Conservation (phyloP, 2,888 invertebrate genomes). For the Caenorhabditis virilis region DNA sequence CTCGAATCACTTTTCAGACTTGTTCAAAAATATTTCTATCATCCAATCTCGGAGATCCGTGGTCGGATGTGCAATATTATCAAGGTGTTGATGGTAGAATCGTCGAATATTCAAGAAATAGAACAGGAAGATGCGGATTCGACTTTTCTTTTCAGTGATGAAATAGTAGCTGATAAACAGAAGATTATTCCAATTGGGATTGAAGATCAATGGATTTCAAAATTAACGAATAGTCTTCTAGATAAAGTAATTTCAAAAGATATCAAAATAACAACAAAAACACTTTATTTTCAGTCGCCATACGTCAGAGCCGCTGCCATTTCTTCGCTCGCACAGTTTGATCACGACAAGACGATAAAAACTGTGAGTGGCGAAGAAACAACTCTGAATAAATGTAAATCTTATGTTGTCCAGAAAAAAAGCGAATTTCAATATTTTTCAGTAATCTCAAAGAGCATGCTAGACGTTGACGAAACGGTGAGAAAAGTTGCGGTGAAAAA, state of each 20-base stretch:
- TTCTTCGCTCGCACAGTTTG: conserved; percentile 10
- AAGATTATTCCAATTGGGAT: conserved; percentile 17
- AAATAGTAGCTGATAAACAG: not conserved
- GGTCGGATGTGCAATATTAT: conserved; percentile 6
- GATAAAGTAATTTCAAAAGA: conserved; percentile 9
- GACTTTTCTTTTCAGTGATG: conserved; percentile 6
- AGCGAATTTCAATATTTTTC: not conserved
- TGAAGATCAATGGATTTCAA: conserved; percentile 16
- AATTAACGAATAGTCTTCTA: conserved; percentile 12
- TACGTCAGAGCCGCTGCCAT: conserved; percentile 12
- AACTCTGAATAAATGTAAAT: conserved; percentile 16
- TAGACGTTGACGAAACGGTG: conserved; percentile 28
- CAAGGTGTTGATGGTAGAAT: conserved; percentile 11
- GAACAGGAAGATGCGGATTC: conserved; percentile 17
- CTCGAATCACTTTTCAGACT: conserved; percentile 14
- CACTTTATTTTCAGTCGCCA: conserved; percentile 7
- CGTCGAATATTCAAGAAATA: conserved; percentile 8
- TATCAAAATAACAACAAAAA: not conserved
- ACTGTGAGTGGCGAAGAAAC: conserved; percentile 3
- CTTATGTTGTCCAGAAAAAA: not conserved
- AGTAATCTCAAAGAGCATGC: conserved; percentile 25
- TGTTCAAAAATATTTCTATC: conserved; percentile 12
- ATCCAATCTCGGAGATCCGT: conserved; percentile 12
- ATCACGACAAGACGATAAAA: conserved; percentile 3
- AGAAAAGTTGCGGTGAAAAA: conserved; percentile 12